These are phyloP conservation scores for Montipora efflorescens DNA, from an alignment of 64 coral and sea anemone genomes.

Conservation along the genomic window DNA sequence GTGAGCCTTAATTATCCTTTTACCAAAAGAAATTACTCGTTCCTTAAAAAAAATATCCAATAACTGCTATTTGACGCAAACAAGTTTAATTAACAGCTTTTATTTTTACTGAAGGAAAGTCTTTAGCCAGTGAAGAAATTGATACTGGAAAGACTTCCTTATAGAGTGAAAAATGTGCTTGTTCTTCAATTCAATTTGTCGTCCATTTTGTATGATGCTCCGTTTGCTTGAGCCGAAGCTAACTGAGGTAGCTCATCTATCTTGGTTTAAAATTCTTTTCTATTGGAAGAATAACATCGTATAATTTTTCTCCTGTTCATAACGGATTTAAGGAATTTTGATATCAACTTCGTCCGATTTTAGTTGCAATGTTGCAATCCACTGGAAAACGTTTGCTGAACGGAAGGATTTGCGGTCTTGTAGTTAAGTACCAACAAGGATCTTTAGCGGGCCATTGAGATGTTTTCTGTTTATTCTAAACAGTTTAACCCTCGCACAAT, in stretches of 20 bases:
- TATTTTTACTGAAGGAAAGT: not conserved
- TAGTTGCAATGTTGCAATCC: no score
- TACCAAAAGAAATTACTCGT: not conserved
- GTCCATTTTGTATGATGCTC: not conserved
- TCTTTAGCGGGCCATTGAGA: not conserved
- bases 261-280: not conserved
- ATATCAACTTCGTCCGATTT: no score
- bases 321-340: no score
- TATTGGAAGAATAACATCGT: not conserved
- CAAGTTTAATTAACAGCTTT: not conserved
- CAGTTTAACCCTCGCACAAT: not conserved
- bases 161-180: not conserved
- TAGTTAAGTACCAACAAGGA: not conserved
- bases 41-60: not conserved
- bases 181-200: not conserved
- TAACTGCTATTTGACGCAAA: not conserved
- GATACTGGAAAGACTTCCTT: slow-evolving; percentile 14
- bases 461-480: not conserved
- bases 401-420: slow-evolving; percentile 36
- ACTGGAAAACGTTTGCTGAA: not conserved
- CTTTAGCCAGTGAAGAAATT: not conserved
- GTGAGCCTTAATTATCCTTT: not conserved
- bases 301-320: not conserved
- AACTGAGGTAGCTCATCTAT: not conserved
- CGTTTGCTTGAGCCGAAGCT: not conserved